A percentile compares a stretch with the other conserved stretches of the same genome.
Conservation (phyloP, 2,888 invertebrate species). For the Ferrisia virgata region DNA sequence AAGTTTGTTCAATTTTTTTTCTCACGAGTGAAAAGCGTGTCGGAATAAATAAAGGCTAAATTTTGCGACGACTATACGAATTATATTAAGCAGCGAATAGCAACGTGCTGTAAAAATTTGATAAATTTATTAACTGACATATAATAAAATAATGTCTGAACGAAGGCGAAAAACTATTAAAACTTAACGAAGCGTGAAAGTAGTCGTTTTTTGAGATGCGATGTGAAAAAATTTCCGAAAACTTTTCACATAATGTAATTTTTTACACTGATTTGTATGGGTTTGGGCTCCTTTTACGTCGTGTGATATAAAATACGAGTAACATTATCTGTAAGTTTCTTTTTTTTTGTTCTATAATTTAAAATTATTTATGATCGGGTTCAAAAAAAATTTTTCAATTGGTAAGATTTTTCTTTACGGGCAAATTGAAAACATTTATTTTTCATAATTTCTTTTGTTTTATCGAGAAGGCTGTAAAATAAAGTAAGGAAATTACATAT, state of each 20-base stretch:
- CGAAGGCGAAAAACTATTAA: constrained; percentile 12
- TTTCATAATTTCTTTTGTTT: background rate
- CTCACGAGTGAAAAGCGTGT: background rate
- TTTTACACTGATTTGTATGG: background rate
- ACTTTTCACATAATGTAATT: background rate
- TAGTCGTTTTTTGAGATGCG: background rate
- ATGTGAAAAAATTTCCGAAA: background rate
- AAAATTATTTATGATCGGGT: background rate
- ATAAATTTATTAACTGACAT: background rate
- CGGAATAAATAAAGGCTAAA: background rate
- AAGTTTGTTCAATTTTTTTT: background rate
- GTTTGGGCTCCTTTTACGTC: background rate
- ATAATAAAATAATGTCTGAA: constrained; percentile 4
- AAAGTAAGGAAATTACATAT: no score
- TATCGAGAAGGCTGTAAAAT: no score
- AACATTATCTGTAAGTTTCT: background rate
- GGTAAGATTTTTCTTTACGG: no score
- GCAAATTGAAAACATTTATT: background rate
- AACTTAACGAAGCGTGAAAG: background rate
- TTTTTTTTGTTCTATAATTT: background rate
- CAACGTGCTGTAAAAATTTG: background rate
- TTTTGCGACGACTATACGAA: background rate
- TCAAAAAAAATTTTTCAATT: background rate
- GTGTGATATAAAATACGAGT: background rate
- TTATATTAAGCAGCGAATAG: constrained; percentile 3